Conservation (phyloP, 2,113 vertebrate species). For the Geothlypis trichas region DNA sequence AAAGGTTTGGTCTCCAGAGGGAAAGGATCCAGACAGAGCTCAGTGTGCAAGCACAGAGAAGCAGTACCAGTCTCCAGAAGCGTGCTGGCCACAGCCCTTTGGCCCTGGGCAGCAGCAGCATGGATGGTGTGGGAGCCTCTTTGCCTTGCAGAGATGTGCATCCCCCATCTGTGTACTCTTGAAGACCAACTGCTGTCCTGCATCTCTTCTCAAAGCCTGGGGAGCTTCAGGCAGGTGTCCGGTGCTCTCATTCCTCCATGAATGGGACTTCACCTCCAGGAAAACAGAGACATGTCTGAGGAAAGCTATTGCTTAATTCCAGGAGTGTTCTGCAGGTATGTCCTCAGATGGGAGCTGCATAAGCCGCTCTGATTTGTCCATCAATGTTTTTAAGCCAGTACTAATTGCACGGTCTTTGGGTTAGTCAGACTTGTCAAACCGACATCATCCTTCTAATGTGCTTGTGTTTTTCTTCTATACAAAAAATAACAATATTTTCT, state of each 20-base stretch:
- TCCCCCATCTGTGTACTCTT: no score
- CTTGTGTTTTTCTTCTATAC: background rate
- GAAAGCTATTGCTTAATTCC: background rate
- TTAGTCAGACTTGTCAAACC: background rate
- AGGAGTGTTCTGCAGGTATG: background rate
- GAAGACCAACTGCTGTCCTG: background rate
- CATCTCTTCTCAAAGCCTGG: background rate
- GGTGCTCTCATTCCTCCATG: background rate
- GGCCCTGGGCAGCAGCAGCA: rapidly evolving
- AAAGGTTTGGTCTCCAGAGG: background rate
- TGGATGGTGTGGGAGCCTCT: rapidly evolving
- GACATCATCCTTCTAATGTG: background rate
- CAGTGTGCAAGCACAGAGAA: background rate
- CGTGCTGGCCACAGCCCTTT: rapidly evolving
- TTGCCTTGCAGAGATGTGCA: rapidly evolving
- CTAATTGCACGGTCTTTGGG: background rate
- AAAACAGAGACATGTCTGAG: background rate
- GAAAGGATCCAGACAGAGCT: background rate
- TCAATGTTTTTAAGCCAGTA: background rate
- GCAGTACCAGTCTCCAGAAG: background rate
- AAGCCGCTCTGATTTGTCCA: background rate
- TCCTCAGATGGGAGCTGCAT: background rate
- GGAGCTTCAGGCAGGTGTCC: background rate
- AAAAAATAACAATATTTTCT: background rate
- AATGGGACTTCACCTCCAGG: background rate